These are phyloP conservation scores for Cuniculus paca DNA, from an alignment of 2,797 vertebrate species.

Conservation along the genomic window DNA sequence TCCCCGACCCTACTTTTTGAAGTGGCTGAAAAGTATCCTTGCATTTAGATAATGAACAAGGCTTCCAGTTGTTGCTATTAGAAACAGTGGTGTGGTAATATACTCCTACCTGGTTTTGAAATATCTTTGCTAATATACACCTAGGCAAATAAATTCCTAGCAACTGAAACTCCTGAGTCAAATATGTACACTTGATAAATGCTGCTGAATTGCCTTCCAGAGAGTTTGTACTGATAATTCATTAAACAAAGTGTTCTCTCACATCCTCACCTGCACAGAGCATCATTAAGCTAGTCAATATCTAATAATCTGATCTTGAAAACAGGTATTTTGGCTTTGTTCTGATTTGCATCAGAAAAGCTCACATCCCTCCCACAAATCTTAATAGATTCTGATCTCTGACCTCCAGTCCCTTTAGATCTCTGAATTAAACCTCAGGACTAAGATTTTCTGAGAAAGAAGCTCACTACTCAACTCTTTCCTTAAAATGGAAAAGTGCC, in stretches of 20 bases:
- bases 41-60: neutral
- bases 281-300: neutral
- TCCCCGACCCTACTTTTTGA: neutral
- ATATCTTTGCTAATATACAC: neutral
- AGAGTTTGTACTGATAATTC: neutral
- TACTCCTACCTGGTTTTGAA: neutral
- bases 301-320: neutral
- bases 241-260: neutral
- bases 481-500: neutral
- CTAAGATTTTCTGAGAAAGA: constrained; percentile 1
- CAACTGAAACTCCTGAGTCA: neutral
- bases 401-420: neutral
- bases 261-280: neutral
- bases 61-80: neutral
- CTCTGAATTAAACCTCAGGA: neutral
- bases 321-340: neutral
- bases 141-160: neutral
- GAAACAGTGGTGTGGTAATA: neutral
- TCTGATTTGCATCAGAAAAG: neutral
- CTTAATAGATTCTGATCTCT: neutral
- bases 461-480: neutral
- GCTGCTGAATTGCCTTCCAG: neutral
- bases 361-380: neutral
- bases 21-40: neutral
- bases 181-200: neutral